Base-by-base conservation (phyloP, 2,113 vertebrate species). In the Malurus melanocephalus region DNA sequence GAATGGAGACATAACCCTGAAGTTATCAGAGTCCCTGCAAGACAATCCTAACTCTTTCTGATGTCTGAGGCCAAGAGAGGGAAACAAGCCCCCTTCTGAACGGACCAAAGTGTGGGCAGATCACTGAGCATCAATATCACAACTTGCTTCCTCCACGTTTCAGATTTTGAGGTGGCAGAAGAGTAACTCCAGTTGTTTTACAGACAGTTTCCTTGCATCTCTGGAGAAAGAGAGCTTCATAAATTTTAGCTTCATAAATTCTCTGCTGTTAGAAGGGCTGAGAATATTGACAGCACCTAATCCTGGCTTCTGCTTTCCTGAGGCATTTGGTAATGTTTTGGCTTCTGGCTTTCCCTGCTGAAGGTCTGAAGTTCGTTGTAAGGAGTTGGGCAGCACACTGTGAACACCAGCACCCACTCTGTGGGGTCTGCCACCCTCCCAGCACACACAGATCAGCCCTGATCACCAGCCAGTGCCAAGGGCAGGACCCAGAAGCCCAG, bases 351-450 rank as follows among this genome's bases (percentile, higher is more conserved):
- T 88, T n/a, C 38, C 20, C 21, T 66, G 13, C 32, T 57, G 43
- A 78, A 87, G 52, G 28, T 20, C 38, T 74, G 52, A n/a, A 51
- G 19, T 74, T 78, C 42, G 20, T 27, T 83, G 13, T 32, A 45
- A 65, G 59, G 18, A 46, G 16, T 43, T 51, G 19, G 16, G 38
- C 57, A 62, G 12, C 16, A 10, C 0, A 1, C 43, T 61, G 23
- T 60, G n/a, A 24, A 27, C 83, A 9, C 16, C 2, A 2, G 16
- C 3, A 2, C 18, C n/a, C 0, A 0, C 24, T 10, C 13, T 5
- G 2, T 52, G 46, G 9, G 5, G 2, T 65, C 60, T 73, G 24
- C 16, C 24, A 35, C 48, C 7, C 35, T 49, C 10, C 22, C 32
- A 73, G 21, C 4, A 21, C 42, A 80, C 46, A 15, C 10, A 52